Evolutionary conservation across 1,140 invertebrate species (phyloP).

Genomic region (Hylaeus volcanicus): DNA sequence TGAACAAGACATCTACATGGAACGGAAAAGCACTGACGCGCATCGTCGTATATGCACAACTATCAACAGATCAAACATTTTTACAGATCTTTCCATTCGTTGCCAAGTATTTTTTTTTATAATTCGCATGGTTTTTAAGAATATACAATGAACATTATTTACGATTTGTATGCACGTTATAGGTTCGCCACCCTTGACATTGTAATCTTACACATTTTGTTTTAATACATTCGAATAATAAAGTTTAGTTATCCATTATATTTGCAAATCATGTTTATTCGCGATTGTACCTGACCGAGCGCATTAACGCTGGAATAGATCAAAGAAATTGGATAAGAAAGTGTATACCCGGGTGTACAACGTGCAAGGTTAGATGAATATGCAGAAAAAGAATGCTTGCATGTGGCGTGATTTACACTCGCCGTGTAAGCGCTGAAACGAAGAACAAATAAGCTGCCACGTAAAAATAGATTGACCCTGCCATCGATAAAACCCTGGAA

Average conservation of each 20-base stretch:
- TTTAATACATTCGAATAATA: neutral
- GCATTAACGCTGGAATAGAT: neutral
- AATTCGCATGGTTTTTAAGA: too few relatives aligned
- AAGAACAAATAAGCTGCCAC: constrained; percentile 23
- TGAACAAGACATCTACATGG: neutral
- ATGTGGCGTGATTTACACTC: constrained; percentile 20
- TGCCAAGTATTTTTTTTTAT: too few relatives aligned
- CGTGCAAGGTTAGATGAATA: neutral
- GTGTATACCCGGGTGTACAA: neutral
- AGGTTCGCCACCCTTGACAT: too few relatives aligned
- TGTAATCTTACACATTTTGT: too few relatives aligned
- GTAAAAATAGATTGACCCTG: constrained; percentile 54
- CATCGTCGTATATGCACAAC: too few relatives aligned
- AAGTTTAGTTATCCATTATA: neutral
- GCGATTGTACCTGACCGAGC: neutral
- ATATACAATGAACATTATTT: too few relatives aligned
- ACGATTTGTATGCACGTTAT: too few relatives aligned
- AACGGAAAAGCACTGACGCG: too few relatives aligned
- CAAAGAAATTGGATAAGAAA: neutral
- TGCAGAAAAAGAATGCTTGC: constrained; percentile 10
- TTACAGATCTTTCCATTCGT: too few relatives aligned
- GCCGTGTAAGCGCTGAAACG: constrained; percentile 24
- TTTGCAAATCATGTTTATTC: neutral
- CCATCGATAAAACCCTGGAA: constrained; percentile 41
- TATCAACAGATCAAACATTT: too few relatives aligned